Base-by-base conservation (phyloP, 53 echinoderm and acorn worm species). In the Zoroaster sp. region DNA sequence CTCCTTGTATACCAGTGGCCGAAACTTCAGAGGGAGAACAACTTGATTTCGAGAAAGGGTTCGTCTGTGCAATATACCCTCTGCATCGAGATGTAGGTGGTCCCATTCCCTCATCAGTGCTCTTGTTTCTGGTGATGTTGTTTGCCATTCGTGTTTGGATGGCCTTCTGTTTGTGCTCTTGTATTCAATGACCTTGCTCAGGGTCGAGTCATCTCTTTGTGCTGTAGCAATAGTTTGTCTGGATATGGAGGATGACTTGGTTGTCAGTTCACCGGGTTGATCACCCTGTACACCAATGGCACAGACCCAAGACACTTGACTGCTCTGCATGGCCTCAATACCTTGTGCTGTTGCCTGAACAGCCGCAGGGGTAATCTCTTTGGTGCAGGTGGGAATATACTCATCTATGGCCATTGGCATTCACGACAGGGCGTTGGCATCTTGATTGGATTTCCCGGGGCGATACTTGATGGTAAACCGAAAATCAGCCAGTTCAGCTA, bases 401-500 rank as follows among this genome's bases (percentile, higher is more conserved):
- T 40, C 2, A 1, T 78, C 78, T 4, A 69, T 30, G 35, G 75
- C 87, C 15, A 87, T 4, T 47, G 91, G 91, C 36, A 67, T 40
- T 72, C 92, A 69, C 15, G 92, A 92, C 4, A 92, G 75, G n/a
- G 78, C 70, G 41, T 92, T 88, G 4, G 92, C 92, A 68, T 67
- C 91, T 17, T 10, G 36, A 52, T 91, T 91, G 21, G 12, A 31
- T 52, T 35, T 69, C 2, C 88, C 92, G 9, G 88, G 92, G 13
- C 80, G 88, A 63, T 92, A 92, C 39, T 73, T 80, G 73, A 92
- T 92, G 41, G 88, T 81, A 80, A 92, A 92, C 43, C 70, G 36
- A 69, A 73, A 92, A 46, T 92, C 92, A 3, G 81, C 80, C 5
- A 92, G 31, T 39, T 92, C 88, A 4, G 65, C 88, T 4, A 88